Evolutionary conservation across 2,888 invertebrate genomes (phyloP).

Genomic region (Drosophila prolongata): DNA sequence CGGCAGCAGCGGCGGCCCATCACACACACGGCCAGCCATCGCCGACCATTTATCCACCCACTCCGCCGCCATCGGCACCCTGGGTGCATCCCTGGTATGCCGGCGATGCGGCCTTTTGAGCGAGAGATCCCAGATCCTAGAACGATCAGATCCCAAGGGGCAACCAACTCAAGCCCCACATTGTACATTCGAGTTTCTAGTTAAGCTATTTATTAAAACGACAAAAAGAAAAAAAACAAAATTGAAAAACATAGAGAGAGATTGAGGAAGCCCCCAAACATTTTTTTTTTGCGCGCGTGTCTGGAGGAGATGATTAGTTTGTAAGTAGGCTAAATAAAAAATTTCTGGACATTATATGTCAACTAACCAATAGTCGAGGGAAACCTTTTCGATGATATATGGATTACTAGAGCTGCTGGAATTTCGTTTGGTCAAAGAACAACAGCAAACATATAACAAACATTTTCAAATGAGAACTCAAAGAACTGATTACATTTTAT

Average conservation of each 20-base stretch:
- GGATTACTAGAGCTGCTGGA: slow-evolving; percentile 21
- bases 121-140: slow-evolving; percentile 10
- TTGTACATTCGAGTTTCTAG: slow-evolving; percentile 31
- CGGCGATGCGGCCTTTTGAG: slow-evolving; percentile 82
- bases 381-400: slow-evolving; percentile 28
- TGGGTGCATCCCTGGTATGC: slow-evolving; percentile 85
- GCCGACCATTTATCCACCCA: slow-evolving; percentile 85
- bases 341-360: slow-evolving; percentile 65
- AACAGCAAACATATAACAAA: slow-evolving; percentile 15
- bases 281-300: slow-evolving; percentile 5
- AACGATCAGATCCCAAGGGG: background rate
- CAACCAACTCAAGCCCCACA: slow-evolving; percentile 5
- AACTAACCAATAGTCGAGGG: slow-evolving; percentile 42
- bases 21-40: slow-evolving; percentile 83
- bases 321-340: slow-evolving; percentile 72
- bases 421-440: slow-evolving; percentile 21
- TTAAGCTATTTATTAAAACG: slow-evolving; percentile 43
- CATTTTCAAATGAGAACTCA: slow-evolving; percentile 65
- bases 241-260: background rate
- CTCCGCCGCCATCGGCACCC: slow-evolving; percentile 84
- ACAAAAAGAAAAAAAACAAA: background rate
- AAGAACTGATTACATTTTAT: slow-evolving; percentile 73
- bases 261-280: background rate
- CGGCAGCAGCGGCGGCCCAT: slow-evolving; percentile 58
- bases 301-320: slow-evolving; percentile 37